phyloP scores from a whole-genome alignment of 2,113 vertebrate genomes.

The Cryptotis parvus region DNA sequence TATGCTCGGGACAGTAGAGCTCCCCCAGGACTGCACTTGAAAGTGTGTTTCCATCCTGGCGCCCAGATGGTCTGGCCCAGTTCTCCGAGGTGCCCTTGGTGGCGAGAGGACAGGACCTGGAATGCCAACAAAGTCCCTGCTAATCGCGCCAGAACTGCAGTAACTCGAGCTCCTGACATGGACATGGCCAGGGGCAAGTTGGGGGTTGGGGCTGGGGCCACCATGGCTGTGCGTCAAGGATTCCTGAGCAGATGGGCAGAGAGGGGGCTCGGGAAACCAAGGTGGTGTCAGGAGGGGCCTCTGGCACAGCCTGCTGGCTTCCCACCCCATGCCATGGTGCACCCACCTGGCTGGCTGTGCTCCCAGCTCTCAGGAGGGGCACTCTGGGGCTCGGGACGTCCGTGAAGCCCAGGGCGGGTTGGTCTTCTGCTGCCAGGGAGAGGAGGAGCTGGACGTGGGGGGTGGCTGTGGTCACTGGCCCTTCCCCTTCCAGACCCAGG shows the following conservation, averaged over 20 bases:
- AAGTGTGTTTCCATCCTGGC: constrained; percentile 29
- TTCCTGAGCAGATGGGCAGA: constrained; percentile 41
- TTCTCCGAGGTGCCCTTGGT: constrained; percentile 51
- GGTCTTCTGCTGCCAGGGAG: no score
- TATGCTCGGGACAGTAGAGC: neutral
- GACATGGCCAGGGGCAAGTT: constrained; percentile 43
- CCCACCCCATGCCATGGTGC: neutral
- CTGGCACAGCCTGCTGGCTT: no score
- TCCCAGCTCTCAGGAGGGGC: neutral
- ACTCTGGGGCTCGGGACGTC: no score
- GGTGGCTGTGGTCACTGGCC: no score
- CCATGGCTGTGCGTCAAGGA: no score
- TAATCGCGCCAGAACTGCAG: no score
- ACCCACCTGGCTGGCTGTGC: neutral
- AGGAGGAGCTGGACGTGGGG: no score
- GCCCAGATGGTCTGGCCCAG: neutral
- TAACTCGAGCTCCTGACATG: neutral
- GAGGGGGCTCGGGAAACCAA: constrained; percentile 49
- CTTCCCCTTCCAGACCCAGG: no score
- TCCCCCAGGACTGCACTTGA: neutral
- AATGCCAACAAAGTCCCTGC: neutral
- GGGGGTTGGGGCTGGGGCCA: no score
- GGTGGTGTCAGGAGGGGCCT: neutral
- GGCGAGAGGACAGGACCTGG: constrained; percentile 45
- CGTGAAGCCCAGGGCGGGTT: no score